Evolutionary conservation across 2,113 vertebrate genomes (phyloP).

Genomic region (Dolichallabes microphthalmus): DNA sequence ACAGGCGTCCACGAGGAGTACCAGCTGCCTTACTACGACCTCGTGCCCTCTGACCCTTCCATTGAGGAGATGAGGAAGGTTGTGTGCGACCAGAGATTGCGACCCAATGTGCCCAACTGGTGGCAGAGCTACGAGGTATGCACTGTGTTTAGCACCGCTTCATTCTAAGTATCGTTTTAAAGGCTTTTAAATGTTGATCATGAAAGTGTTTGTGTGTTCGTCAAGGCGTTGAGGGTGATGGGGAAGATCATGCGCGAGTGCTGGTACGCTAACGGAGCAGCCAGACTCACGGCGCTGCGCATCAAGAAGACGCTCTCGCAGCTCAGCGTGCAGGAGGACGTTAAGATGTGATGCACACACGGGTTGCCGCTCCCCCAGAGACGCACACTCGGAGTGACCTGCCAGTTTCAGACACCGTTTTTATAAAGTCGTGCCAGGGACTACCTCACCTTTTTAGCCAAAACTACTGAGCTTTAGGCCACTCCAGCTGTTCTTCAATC

Average conservation of each 20-base stretch:
- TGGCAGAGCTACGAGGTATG: constrained; percentile 99
- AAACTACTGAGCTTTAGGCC: constrained; percentile 74
- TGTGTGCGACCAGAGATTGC: constrained; percentile 94
- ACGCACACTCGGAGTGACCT: constrained; percentile 61
- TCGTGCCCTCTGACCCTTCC: constrained; percentile 95
- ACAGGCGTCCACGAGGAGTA: constrained; percentile 96
- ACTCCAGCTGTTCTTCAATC: constrained; percentile 41
- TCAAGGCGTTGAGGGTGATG: constrained; percentile 91
- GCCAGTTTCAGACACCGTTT: constrained; percentile 75
- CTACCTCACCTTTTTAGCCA: constrained; percentile 79
- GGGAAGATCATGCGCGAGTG: constrained; percentile 99
- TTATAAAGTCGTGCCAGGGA: constrained; percentile 71
- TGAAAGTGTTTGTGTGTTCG: not conserved
- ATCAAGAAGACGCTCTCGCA: constrained; percentile 98
- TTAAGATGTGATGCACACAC: constrained; percentile 80
- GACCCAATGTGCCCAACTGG: constrained; percentile 97
- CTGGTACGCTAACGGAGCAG: constrained; percentile 95
- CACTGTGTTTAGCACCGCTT: not conserved
- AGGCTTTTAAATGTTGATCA: not conserved
- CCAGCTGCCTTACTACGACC: constrained; percentile 95
- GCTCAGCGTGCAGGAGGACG: constrained; percentile 94
- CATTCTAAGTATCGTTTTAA: not conserved
- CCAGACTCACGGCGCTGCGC: constrained; percentile 90
- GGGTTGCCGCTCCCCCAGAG: constrained; percentile 37
- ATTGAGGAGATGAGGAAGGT: constrained; percentile 99